These are phyloP conservation scores for Labia minor DNA, from an alignment of 2,888 invertebrate genomes.

Conservation along the genomic window DNA sequence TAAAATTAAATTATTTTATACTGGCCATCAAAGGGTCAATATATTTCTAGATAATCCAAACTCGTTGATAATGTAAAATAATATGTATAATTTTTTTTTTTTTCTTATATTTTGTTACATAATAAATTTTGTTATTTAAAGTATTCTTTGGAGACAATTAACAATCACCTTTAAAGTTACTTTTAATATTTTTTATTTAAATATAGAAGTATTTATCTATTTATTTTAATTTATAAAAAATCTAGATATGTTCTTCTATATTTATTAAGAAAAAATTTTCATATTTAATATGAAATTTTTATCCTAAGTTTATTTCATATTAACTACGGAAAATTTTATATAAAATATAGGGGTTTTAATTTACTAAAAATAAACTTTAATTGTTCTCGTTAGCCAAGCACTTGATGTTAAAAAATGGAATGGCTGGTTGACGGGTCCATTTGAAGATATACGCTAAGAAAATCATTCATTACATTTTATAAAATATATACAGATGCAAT, in stretches of 20 bases:
- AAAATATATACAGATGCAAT: neutral
- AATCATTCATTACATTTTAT: neutral
- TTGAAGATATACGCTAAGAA: neutral
- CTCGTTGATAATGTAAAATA: neutral
- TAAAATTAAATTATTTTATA: slow-evolving; percentile 7
- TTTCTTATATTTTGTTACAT: neutral
- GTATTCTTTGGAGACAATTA: too few species aligned
- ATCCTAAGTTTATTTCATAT: too few species aligned
- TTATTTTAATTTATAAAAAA: too few species aligned
- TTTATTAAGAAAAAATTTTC: neutral
- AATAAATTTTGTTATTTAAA: neutral
- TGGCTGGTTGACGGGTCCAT: slow-evolving; percentile 7
- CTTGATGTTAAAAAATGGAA: neutral
- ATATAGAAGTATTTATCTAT: too few species aligned
- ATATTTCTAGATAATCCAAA: neutral
- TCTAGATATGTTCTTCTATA: too few species aligned
- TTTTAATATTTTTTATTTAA: neutral
- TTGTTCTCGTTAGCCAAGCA: slow-evolving; percentile 2
- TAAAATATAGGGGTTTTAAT: neutral
- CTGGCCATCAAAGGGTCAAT: neutral
- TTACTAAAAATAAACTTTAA: neutral
- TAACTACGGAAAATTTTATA: neutral
- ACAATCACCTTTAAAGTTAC: too few species aligned
- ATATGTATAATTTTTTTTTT: neutral
- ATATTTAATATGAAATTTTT: neutral